These are phyloP conservation scores for Caenorhabditis becei DNA, from an alignment of 2,888 invertebrate genomes.

Conservation along the genomic window DNA sequence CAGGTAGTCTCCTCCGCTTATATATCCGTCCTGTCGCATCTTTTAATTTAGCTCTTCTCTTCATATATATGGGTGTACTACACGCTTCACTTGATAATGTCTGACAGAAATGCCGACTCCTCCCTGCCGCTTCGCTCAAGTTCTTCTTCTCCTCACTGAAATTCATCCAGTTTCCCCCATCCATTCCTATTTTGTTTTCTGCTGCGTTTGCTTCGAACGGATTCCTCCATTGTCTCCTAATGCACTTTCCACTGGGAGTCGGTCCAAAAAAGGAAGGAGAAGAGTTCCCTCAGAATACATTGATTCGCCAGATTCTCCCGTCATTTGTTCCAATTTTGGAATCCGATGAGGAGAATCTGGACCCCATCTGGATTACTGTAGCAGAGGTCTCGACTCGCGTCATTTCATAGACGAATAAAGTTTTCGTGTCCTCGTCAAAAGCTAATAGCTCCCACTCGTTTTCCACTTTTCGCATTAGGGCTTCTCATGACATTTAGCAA, in stretches of 20 bases:
- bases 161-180: no score
- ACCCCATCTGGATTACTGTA: no score
- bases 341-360: background rate
- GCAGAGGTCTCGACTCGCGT: no score
- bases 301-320: background rate
- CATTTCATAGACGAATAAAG: no score
- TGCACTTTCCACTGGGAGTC: conserved; percentile 20
- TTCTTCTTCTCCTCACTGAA: background rate
- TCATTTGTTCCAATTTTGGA: background rate
- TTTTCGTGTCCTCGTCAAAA: no score
- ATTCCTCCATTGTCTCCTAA: conserved; percentile 5
- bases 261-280: conserved; percentile 10
- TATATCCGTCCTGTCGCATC: background rate
- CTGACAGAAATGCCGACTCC: conserved; percentile 16
- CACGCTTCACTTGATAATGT: conserved; percentile 45
- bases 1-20: background rate
- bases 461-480: background rate
- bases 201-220: conserved; percentile 10
- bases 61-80: conserved; percentile 1
- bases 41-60: background rate
- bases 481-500: background rate
- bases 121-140: background rate
- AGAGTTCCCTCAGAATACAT: background rate
- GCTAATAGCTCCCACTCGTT: no score
- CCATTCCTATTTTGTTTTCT: background rate